These are phyloP conservation scores for Phylloscopus collybita DNA, from an alignment of 2,797 vertebrate genomes.

Conservation along the genomic window DNA sequence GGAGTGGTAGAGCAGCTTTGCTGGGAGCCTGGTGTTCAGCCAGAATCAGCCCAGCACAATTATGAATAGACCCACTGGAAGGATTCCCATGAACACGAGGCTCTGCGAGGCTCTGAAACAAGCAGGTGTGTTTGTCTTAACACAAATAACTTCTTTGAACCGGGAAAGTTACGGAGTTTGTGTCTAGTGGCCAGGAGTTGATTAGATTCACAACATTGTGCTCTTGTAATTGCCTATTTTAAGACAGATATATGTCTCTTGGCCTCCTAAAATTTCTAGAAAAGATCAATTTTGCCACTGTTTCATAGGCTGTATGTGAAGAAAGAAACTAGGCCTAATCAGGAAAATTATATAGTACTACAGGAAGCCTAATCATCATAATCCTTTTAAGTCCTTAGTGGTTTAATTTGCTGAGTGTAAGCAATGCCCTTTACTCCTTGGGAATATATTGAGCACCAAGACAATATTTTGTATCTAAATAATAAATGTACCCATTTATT, in stretches of 20 bases:
- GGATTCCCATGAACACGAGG: background rate
- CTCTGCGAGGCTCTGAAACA: background rate
- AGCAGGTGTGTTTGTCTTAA: background rate
- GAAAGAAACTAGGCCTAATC: background rate
- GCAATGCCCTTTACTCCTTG: background rate
- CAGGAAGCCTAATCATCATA: background rate
- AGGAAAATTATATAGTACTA: background rate
- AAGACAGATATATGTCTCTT: background rate
- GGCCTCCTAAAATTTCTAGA: background rate
- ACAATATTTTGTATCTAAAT: constrained; percentile 33
- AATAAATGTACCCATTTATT: constrained; percentile 26
- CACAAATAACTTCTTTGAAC: background rate
- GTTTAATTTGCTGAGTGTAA: background rate
- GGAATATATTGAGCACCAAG: background rate
- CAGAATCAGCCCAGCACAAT: background rate
- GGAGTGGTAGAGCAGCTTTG: background rate
- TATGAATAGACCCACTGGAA: background rate
- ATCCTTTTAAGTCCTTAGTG: background rate
- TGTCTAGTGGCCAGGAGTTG: background rate
- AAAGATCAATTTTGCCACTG: background rate
- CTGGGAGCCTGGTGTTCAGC: background rate
- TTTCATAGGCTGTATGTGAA: background rate
- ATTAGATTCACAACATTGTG: background rate
- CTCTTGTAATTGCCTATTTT: background rate
- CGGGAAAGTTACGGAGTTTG: background rate